phyloP scores from a whole-genome alignment of 2,888 invertebrate genomes.

The Meteorus colon region DNA sequence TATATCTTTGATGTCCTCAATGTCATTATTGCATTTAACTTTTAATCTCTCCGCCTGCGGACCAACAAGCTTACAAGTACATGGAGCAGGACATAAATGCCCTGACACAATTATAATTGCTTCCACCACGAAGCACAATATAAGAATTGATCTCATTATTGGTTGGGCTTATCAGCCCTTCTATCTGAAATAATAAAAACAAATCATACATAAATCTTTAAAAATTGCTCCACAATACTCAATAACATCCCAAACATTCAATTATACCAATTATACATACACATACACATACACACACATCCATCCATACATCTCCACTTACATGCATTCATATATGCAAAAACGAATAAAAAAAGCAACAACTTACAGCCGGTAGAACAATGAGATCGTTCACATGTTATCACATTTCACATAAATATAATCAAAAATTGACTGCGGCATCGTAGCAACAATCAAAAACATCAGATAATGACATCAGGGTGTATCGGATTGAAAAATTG shows the following conservation, averaged over 20 bases:
- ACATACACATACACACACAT: background rate
- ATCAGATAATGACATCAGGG: background rate
- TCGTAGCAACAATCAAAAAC: background rate
- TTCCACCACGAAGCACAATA: conserved; percentile 60
- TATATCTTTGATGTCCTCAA: conserved; percentile 78
- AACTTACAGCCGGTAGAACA: conserved; percentile 10
- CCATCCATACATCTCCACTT: background rate
- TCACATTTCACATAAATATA: background rate
- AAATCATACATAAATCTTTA: background rate
- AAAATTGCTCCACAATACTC: too few relatives aligned
- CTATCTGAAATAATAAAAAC: background rate
- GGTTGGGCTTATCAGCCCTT: background rate
- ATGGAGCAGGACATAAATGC: conserved; percentile 75
- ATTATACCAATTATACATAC: background rate
- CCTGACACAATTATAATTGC: conserved; percentile 55
- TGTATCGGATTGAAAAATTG: background rate
- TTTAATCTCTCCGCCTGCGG: conserved; percentile 77
- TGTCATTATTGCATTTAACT: conserved; percentile 79
- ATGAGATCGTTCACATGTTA: conserved; percentile 4
- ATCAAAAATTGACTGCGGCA: background rate
- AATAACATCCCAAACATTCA: background rate
- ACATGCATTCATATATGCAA: background rate
- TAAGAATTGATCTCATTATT: conserved; percentile 57
- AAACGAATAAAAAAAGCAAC: background rate
- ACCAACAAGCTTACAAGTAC: conserved; percentile 76